Conservation (phyloP, 92 coral and sea anemone genomes). For the Hydrozoanthus gracilis region DNA sequence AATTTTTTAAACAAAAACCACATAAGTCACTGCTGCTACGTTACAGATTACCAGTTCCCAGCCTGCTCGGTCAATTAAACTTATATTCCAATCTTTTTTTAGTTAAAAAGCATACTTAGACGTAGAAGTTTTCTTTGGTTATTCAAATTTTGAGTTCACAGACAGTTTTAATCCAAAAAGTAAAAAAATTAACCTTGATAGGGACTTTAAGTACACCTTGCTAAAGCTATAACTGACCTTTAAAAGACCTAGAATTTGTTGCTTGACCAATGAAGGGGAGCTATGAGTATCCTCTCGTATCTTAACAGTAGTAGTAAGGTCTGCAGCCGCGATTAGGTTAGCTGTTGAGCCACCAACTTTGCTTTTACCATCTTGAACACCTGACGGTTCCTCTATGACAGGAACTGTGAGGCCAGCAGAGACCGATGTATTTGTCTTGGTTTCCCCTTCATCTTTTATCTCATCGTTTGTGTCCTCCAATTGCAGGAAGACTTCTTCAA, state of each 20-base stretch:
- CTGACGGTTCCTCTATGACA: conserved; percentile 10
- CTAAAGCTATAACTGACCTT: conserved; percentile 55
- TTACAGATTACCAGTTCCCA: no score
- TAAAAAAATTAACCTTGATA: no score
- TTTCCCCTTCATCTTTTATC: not conserved
- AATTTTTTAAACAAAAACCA: no score
- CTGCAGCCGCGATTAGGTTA: conserved; percentile 65
- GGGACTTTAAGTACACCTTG: not conserved
- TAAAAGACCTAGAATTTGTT: conserved; percentile 73
- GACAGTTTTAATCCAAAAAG: no score
- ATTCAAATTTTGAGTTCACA: no score
- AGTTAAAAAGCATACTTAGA: no score
- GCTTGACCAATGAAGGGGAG: conserved; percentile 51
- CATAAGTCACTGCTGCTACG: no score
- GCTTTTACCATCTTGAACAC: conserved; percentile 44
- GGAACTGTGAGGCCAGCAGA: conserved; percentile 31
- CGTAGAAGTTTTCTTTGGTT: no score
- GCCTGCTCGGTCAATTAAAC: not conserved
- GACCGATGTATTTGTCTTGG: not conserved
- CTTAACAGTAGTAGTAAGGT: conserved; percentile 55
- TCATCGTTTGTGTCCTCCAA: conserved; percentile 82
- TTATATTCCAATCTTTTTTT: no score
- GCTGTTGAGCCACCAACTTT: conserved; percentile 35
- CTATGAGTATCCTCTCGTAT: conserved; percentile 44
- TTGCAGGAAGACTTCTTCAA: conserved; percentile 91